Base-by-base conservation (phyloP, 2,113 vertebrate genomes). In the Chlorodrepanis virens region DNA sequence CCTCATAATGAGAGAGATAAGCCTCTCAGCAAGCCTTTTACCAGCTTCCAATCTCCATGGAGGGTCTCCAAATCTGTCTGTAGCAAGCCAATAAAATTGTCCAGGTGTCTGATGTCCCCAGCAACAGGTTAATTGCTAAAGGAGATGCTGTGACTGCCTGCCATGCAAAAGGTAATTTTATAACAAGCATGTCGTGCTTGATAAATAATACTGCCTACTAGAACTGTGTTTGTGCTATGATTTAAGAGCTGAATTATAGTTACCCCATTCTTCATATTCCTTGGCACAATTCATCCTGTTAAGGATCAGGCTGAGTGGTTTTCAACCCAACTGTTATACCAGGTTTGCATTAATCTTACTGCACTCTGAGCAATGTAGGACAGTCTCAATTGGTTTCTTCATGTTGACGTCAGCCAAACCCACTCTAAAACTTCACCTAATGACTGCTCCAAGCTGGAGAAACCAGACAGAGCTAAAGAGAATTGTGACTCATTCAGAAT, bases 381-480 rank as follows among this genome's bases (percentile, higher is more conserved):
- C 39, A 90, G 13, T 19, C 69, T 94, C 33, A 61, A 9, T 93
- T 84, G 93, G 95, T 90, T 95, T 86, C 87, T 83, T 83, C 31
- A 4, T 64, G 76, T 39, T 95, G 90, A 93, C 53, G 5, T 96
- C 94, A 94, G 90, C 77, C 97, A 97, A 97, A 96, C 23, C 24
- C 27, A 59, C 87, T 91, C 94, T 89, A 80, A 94, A 95, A 77
- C 65, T 87, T 97, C 96, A 97, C 92, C 94, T 96, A 91, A 81
- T 95, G 91, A 96, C 88, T 97, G 96, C 74, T 96, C 52, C 49
- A 70, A 91, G 72, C 76, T 93, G 96, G 90, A 63, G 93, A 89
- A 97, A 71, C 59, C 64, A 95, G 77, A 82, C 42, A 95, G 57
- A 69, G 80, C 42, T 37, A 91, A 77, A 94, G 72, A 94, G 93